Evolutionary conservation across 2,797 vertebrate genomes (phyloP).

Genomic region (Macroramphosus scolopax): DNA sequence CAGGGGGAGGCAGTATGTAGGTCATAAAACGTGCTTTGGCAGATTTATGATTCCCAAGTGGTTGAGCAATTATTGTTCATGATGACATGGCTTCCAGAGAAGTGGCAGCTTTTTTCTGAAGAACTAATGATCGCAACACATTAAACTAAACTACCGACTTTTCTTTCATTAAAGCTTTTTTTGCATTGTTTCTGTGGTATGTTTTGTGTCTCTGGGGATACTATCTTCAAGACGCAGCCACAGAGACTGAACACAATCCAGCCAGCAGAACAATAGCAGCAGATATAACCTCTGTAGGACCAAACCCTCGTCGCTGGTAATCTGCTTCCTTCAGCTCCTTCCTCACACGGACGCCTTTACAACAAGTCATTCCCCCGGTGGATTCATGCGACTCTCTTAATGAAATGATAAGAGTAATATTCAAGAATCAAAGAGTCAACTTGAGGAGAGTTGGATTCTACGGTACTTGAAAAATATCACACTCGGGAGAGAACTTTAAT

Average conservation of each 20-base stretch:
- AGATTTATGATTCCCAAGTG: slow-evolving; percentile 24
- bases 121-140: no score
- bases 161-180: no score
- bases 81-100: slow-evolving; percentile 12
- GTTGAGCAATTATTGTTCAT: slow-evolving; percentile 25
- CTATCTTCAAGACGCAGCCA: slow-evolving; percentile 44
- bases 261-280: slow-evolving; percentile 71
- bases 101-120: no score
- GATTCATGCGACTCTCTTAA: slow-evolving; percentile 24
- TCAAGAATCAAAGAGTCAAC: slow-evolving; percentile 25
- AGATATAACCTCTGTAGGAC: slow-evolving; percentile 61
- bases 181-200: slow-evolving; percentile 4
- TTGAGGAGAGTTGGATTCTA: slow-evolving; percentile 5
- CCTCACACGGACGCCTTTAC: slow-evolving; percentile 60
- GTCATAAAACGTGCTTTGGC: slow-evolving; percentile 27
- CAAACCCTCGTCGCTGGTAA: slow-evolving; percentile 68
- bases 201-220: slow-evolving; percentile 47
- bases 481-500: slow-evolving; percentile 28
- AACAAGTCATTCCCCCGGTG: slow-evolving; percentile 35
- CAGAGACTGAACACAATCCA: slow-evolving; percentile 54
- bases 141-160: no score
- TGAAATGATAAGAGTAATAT: no score
- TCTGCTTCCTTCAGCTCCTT: slow-evolving; percentile 80
- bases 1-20: slow-evolving; percentile 29
- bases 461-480: no score